phyloP scores from a whole-genome alignment of 2,797 vertebrate genomes.

The Sitta carolinensis region DNA sequence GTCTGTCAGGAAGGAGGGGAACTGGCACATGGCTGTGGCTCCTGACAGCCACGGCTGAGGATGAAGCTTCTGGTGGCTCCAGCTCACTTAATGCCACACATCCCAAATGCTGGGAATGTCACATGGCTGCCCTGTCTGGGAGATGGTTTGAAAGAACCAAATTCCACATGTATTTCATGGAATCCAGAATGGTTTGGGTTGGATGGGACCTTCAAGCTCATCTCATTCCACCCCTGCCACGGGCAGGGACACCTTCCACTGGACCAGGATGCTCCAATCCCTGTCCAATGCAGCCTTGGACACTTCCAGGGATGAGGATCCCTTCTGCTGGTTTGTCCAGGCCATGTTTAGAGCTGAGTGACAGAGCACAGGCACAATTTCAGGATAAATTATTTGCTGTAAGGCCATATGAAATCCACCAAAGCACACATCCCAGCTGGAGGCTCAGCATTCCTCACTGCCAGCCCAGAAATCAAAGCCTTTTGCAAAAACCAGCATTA shows the following conservation, averaged over 20 bases:
- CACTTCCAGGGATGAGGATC: background rate
- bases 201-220: background rate
- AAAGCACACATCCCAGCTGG: background rate
- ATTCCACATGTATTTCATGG: background rate
- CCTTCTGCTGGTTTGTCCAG: background rate
- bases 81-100: background rate
- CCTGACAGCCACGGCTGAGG: background rate
- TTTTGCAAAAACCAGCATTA: background rate
- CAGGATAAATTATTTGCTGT: background rate
- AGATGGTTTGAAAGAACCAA: background rate
- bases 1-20: background rate
- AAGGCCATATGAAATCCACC: background rate
- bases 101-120: background rate
- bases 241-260: background rate
- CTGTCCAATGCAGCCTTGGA: rapidly evolving
- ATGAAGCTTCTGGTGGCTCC: background rate
- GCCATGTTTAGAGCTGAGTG: background rate
- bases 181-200: background rate
- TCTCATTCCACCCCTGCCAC: background rate
- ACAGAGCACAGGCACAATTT: background rate
- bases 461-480: background rate
- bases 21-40: background rate
- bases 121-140: too few relatives aligned
- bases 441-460: background rate
- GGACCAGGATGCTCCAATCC: background rate